Percentiles rank a stretch among this genome's conserved stretches.
These are phyloP conservation scores for Otocyon megalotis DNA, from an alignment of 2,113 vertebrate genomes.

Conservation along the genomic window DNA sequence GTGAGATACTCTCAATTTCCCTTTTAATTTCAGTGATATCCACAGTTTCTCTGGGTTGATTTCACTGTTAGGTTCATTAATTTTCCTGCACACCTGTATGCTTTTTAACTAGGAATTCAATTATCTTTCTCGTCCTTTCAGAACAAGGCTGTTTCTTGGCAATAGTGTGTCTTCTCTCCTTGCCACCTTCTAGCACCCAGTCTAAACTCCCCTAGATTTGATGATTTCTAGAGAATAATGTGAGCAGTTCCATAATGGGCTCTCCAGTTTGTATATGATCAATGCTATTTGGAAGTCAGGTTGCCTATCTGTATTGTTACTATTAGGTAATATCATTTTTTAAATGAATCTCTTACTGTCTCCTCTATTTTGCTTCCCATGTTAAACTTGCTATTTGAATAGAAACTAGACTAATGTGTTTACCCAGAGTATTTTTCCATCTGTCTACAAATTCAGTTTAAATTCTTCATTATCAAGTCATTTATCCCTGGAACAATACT, in stretches of 20 bases:
- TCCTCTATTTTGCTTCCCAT: background rate
- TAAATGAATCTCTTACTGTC: background rate
- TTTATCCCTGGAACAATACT: slow-evolving; percentile 59
- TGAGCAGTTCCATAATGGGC: background rate
- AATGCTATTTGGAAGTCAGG: background rate
- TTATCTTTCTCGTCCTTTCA: background rate
- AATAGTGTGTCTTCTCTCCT: background rate
- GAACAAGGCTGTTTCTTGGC: background rate
- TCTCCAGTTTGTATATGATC: background rate
- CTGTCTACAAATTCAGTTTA: slow-evolving; percentile 47
- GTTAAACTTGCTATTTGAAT: slow-evolving; percentile 25
- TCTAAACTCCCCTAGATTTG: background rate
- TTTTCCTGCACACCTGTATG: background rate
- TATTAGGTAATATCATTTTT: background rate
- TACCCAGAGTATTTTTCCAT: slow-evolving; percentile 19
- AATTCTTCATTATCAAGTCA: slow-evolving; percentile 53
- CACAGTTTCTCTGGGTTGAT: background rate
- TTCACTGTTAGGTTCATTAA: background rate
- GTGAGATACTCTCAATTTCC: background rate
- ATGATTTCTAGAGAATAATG: background rate
- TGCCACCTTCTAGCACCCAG: background rate
- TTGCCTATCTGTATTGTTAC: background rate
- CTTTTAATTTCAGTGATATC: background rate
- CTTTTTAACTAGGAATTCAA: background rate
- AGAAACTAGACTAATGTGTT: slow-evolving; percentile 36